Evolutionary conservation across 2,797 vertebrate species (phyloP), one percentile per base, ranked within the genome.

Genomic region (Acanthiza pusilla): DNA sequence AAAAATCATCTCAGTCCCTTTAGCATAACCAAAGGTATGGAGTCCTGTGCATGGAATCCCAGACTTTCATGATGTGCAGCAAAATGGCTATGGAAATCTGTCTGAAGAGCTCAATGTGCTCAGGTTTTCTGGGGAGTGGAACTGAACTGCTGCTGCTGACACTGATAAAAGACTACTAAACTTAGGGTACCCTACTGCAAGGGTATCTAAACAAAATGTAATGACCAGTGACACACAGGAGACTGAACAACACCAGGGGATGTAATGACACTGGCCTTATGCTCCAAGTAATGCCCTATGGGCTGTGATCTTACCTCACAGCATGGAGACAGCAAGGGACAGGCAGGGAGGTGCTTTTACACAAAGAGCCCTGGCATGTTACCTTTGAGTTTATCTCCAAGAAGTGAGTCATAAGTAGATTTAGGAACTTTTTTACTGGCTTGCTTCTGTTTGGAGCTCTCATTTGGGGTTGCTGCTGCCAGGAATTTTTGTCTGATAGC

Each of bases 341-440:
- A 53, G 25, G 58, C 66, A 89, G 34, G 67, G 47, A 92, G 29
- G 42, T 68, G 71, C 47, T 81, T 82, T 84, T 63, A 82, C 30
- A 72, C 66, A 61, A 90, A 75, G 16, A 88, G n/a, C 27, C 73
- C 54, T 89, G 72, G 43, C 57, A 55, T 85, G 93, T 97, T 97
- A 99, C 99, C 99, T 98, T 98, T 98, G 7, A 98, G 96, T 96
- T 97, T 97, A 63, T 98, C 98, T 84, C 98, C 98, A 54, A 98
- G 94, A 68, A 94, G 91, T 23, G 96, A 82, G 62, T 98, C 97
- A 82, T 98, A 97, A 32, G 97, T 95, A 61, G 97, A 96, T 96
- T 98, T 98, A 27, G 97, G 97, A 91, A 98, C 96, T 83, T 94
- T 94, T 96, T 96, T 98, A 81, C 61, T 94, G 81, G 70, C 62